Base-by-base conservation (phyloP, 2,113 vertebrate genomes). In the Phylloscopus trochilus region DNA sequence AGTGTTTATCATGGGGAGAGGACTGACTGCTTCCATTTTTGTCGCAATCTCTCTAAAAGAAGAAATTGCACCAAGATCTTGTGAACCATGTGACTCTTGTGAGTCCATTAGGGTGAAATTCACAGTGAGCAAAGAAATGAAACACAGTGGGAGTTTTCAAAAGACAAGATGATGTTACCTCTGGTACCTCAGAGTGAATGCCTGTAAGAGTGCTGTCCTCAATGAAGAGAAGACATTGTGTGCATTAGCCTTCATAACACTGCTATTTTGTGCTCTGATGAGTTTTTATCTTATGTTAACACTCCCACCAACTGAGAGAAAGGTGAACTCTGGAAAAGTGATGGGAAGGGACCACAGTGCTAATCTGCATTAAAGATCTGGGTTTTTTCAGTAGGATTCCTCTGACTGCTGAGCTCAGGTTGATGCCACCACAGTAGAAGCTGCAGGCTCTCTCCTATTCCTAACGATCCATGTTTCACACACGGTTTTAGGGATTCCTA, bases 181-280 rank as follows among this genome's bases (percentile, higher is more conserved):
- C 46, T 66, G 33, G 22, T 79, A 58, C 52, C 52, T 88, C 22
- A 49, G n/a, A 26, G 22, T 75, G 49, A 78, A 52, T 47, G 30
- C 26, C 47, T 59, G 13, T 28, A 55, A 63, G 3, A 4, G 11
- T 43, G 20, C 46, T 82, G 66, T 8, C 24, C 53, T n/a, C 27
- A 53, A 0, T 37, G 46, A 52, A 26, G 26, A 79, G 41, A 85
- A 22, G 16, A 28, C 1, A 0, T 22, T 77, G 66, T 0, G 0
- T 80, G 15, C 44, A 31, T 83, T 88, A 72, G 19, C 13, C n/a
- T 66, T 75, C 30, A 7, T 67, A 63, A 47, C 9, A 74, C 10
- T 82, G 20, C 31, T 59, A 5, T 83, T 80, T 64, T 12, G 13
- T 55, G 59, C 26, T 93, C 59, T 69, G 23, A 28, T 83, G 59